A percentile compares a stretch with the other conserved stretches of the same genome.
Evolutionary conservation across 1,140 invertebrate species (phyloP).

Genomic region (Paraescarpia echinospica): DNA sequence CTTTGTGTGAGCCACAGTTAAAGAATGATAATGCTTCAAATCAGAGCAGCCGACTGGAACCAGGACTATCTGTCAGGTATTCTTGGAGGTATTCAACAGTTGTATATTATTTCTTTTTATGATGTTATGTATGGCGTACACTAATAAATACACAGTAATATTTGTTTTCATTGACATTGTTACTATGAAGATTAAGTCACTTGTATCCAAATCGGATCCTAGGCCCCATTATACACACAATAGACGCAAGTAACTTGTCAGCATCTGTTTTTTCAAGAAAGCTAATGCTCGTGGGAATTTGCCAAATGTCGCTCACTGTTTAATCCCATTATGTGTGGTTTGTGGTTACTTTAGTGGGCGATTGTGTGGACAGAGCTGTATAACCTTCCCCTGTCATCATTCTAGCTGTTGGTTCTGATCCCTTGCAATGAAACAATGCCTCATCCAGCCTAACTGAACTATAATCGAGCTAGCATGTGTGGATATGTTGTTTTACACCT

Average conservation of each 20-base stretch:
- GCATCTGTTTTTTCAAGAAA: background rate
- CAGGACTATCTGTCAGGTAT: background rate
- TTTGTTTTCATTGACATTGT: background rate
- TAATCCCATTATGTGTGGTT: no score
- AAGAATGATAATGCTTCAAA: no score
- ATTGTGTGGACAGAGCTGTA: background rate
- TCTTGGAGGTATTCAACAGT: background rate
- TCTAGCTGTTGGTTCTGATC: background rate
- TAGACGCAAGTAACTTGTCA: no score
- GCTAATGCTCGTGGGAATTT: background rate
- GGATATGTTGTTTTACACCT: no score
- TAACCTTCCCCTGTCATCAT: background rate
- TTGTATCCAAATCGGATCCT: background rate
- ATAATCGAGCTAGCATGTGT: no score
- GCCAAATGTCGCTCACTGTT: background rate
- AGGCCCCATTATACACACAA: background rate
- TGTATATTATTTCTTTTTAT: background rate
- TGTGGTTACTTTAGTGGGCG: background rate
- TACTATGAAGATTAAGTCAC: background rate
- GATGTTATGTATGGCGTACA: background rate
- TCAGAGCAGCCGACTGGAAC: no score
- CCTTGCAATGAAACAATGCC: background rate
- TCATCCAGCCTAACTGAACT: no score
- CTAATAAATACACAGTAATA: background rate
- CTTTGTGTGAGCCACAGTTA: no score